These are phyloP conservation scores for Lasioglossum vierecki DNA, from an alignment of 2,888 invertebrate species.

Conservation along the genomic window DNA sequence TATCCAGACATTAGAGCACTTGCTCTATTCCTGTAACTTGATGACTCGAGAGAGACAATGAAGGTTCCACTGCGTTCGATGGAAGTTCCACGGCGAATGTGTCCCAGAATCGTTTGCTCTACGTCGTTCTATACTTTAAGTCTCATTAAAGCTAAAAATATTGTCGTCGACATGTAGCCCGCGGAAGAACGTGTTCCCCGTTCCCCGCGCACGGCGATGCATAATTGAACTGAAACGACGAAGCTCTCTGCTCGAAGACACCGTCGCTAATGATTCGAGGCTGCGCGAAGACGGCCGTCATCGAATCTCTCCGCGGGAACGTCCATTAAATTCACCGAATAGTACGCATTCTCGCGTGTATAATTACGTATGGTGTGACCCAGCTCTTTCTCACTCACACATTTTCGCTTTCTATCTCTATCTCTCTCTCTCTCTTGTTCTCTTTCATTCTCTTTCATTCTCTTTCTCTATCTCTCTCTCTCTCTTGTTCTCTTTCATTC, in stretches of 20 bases:
- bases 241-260: conserved; percentile 67
- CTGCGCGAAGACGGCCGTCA: conserved; percentile 58
- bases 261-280: conserved; percentile 73
- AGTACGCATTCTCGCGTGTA: conserved; percentile 24
- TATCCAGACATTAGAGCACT: not conserved
- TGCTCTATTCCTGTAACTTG: too few species aligned
- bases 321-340: conserved; percentile 21
- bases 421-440: not conserved
- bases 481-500: not conserved
- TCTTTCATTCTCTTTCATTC: not conserved
- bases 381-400: not conserved
- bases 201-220: conserved; percentile 8
- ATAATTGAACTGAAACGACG: conserved; percentile 67
- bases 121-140: conserved; percentile 29
- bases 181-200: not conserved
- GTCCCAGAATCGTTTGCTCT: conserved; percentile 4
- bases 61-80: not conserved
- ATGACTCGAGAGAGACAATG: not conserved
- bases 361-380: conserved; percentile 27
- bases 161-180: conserved; percentile 42
- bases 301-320: conserved; percentile 32
- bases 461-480: not conserved
- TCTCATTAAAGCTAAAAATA: conserved; percentile 54
- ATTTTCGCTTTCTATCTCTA: not conserved
- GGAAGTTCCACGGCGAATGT: not conserved